Conservation (phyloP, 1,140 invertebrate species). For the Cydia amplana region DNA sequence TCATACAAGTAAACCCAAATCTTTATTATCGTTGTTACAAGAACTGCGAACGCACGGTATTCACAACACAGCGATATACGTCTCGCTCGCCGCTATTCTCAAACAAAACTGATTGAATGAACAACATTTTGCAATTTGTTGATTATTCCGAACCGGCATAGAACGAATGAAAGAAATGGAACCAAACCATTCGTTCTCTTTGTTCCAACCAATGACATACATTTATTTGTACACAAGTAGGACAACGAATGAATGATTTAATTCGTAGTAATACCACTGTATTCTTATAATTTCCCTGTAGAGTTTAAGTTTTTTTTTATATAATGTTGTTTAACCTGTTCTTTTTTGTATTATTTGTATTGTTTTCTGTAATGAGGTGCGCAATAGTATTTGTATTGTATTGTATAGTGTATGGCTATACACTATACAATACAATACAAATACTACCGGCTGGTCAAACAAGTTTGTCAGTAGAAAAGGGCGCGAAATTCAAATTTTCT, state of each 20-base stretch:
- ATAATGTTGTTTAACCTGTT: too few relatives aligned
- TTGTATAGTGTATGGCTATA: too few relatives aligned
- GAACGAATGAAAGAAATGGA: slow-evolving; percentile 42
- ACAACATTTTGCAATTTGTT: slow-evolving; percentile 36
- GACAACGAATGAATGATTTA: slow-evolving; percentile 9
- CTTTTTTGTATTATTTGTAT: too few relatives aligned
- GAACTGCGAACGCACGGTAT: slow-evolving; percentile 73
- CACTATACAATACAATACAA: too few relatives aligned
- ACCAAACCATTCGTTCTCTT: slow-evolving; percentile 22
- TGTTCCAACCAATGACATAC: slow-evolving; percentile 21
- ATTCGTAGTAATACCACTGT: not conserved
- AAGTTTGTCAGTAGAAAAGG: too few relatives aligned
- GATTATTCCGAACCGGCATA: slow-evolving; percentile 34
- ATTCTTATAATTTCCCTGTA: not conserved
- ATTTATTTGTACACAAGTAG: not conserved
- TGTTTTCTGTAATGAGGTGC: too few relatives aligned
- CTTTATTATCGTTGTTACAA: slow-evolving; percentile 42
- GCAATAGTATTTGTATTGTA: too few relatives aligned
- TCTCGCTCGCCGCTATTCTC: slow-evolving; percentile 60
- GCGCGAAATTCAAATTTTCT: too few relatives aligned
- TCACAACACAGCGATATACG: slow-evolving; percentile 65
- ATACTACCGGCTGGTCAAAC: too few relatives aligned
- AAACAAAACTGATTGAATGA: slow-evolving; percentile 50
- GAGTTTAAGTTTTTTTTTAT: not conserved
- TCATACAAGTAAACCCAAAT: slow-evolving; percentile 21